phyloP scores from a whole-genome alignment of 2,113 vertebrate genomes.

The Chlorocebus sabaeus region DNA sequence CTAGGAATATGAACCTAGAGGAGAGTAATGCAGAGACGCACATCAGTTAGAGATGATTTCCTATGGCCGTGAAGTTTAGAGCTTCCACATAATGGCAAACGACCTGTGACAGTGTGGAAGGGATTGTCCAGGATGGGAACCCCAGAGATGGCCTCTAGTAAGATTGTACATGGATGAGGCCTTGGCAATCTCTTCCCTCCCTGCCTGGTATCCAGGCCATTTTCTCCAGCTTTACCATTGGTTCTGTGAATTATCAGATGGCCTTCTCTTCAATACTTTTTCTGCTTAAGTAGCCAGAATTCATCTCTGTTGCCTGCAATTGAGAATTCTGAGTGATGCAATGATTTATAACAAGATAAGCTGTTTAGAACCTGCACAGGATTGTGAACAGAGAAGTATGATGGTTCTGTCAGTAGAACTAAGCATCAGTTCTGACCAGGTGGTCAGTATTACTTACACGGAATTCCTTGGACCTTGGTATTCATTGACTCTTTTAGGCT shows the following conservation, averaged over 20 bases:
- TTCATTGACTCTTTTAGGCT: neutral
- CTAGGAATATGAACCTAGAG: neutral
- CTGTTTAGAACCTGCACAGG: neutral
- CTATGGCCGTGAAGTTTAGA: neutral
- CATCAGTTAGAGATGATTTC: neutral
- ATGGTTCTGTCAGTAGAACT: neutral
- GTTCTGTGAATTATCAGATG: neutral
- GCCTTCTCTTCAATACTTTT: neutral
- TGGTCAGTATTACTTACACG: neutral
- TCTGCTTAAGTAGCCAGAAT: neutral
- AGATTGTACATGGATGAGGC: neutral
- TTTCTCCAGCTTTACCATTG: neutral
- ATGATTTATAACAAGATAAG: neutral
- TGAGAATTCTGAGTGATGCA: neutral
- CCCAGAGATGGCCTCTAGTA: neutral
- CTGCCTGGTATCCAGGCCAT: neutral
- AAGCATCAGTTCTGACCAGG: neutral
- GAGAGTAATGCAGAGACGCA: neutral
- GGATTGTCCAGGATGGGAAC: neutral
- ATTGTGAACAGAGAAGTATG: neutral
- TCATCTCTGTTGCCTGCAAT: neutral
- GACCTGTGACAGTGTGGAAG: neutral
- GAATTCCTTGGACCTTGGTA: neutral
- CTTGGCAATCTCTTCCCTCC: neutral
- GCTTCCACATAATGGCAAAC: neutral